Conservation (phyloP, 2,888 invertebrate species). For the Calliopum simillimum region DNA sequence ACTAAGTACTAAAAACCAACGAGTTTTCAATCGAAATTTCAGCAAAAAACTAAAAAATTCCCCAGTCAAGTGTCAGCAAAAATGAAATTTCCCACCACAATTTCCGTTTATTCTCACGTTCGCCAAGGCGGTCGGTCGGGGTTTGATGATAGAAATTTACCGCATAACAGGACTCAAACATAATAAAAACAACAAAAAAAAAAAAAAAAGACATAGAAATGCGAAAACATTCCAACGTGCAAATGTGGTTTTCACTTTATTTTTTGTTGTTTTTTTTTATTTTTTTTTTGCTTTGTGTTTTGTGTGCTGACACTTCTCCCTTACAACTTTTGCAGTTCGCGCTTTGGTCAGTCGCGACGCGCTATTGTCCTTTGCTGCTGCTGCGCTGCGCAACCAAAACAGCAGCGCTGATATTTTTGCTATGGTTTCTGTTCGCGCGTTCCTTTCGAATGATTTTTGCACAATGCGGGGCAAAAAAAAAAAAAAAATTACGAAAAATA, state of each 20-base stretch:
- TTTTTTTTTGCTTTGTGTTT: no score
- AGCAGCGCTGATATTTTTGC: no score
- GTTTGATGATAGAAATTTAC: not conserved
- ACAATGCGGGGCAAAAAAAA: not conserved
- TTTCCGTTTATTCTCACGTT: conserved; percentile 46
- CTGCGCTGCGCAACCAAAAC: no score
- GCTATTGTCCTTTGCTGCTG: not conserved
- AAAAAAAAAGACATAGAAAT: conserved; percentile 2
- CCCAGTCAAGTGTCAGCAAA: conserved; percentile 60
- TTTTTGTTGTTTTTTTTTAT: conserved; percentile 13
- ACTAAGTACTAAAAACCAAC: no score
- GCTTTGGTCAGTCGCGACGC: not conserved
- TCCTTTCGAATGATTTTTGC: conserved; percentile 26
- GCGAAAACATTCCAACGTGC: not conserved
- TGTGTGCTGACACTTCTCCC: no score
- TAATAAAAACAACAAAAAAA: not conserved
- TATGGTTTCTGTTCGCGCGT: conserved; percentile 14
- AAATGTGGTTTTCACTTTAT: conserved; percentile 23
- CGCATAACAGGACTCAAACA: conserved; percentile 1
- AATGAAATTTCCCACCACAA: conserved; percentile 61
- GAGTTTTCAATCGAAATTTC: no score
- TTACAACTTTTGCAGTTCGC: not conserved
- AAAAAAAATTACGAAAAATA: not conserved
- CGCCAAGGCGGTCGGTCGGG: not conserved
- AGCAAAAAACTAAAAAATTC: not conserved